These are phyloP conservation scores for Verasper variegatus DNA, from an alignment of 2,113 vertebrate species.

Conservation along the genomic window DNA sequence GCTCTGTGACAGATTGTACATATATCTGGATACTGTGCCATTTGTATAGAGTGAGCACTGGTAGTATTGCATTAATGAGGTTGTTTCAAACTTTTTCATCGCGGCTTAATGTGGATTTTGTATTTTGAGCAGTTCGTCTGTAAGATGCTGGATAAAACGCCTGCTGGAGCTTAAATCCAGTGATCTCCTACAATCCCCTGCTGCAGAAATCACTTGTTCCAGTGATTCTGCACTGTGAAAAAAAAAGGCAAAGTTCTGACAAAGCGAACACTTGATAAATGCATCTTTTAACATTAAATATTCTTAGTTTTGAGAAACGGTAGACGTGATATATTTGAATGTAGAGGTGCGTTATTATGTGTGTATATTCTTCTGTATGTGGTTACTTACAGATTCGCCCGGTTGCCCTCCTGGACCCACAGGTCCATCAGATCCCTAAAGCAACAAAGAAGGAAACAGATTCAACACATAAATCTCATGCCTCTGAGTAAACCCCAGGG, in stretches of 20 bases:
- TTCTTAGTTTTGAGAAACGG: neutral
- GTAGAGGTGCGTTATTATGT: neutral
- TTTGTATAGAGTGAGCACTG: constrained; percentile 32
- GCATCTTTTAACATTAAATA: no score
- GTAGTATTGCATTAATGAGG: constrained; percentile 12
- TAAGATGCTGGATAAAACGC: constrained; percentile 19
- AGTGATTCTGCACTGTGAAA: neutral
- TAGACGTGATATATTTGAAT: neutral
- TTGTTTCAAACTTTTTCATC: neutral
- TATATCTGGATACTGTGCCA: constrained; percentile 11
- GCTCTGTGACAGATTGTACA: constrained; percentile 15
- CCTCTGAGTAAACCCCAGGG: constrained; percentile 22
- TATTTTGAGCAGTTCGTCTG: constrained; percentile 4
- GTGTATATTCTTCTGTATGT: neutral
- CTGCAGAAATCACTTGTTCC: constrained; percentile 6
- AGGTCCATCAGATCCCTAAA: constrained; percentile 87
- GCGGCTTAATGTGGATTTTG: neutral
- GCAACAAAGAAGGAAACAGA: constrained; percentile 37
- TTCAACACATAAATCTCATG: constrained; percentile 29
- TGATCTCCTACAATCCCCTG: constrained; percentile 24
- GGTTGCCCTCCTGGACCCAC: constrained; percentile 88
- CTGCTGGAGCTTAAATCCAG: neutral
- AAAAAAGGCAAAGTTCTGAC: neutral
- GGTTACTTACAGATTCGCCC: constrained; percentile 90
- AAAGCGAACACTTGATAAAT: neutral